These are phyloP conservation scores for Acanthornis magna DNA, from an alignment of 2,797 vertebrate genomes.

Conservation along the genomic window DNA sequence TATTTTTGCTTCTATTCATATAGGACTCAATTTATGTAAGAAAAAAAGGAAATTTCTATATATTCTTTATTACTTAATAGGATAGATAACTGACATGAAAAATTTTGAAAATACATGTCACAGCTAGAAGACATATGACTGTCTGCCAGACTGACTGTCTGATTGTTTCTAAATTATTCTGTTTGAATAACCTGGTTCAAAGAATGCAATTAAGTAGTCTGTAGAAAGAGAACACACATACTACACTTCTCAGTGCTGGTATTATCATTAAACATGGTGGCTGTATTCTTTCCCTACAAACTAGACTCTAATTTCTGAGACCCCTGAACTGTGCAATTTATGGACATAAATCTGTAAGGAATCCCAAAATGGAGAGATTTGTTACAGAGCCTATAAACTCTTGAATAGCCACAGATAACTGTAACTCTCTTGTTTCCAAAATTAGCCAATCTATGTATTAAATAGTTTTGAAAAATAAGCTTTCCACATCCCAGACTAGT, in stretches of 20 bases:
- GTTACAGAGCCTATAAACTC: background rate
- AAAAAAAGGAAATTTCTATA: background rate
- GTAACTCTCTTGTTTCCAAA: background rate
- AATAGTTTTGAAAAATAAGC: background rate
- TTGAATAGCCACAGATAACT: background rate
- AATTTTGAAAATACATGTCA: background rate
- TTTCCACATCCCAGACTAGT: background rate
- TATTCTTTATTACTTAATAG: background rate
- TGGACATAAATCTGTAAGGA: background rate
- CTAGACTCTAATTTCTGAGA: background rate
- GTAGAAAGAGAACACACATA: background rate
- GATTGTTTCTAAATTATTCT: background rate
- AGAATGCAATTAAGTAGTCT: background rate
- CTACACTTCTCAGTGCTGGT: background rate
- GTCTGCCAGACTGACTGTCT: background rate
- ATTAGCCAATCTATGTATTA: rapidly evolving
- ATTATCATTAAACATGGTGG: background rate
- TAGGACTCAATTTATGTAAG: background rate
- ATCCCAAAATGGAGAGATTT: background rate
- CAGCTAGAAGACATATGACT: background rate
- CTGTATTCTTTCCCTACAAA: background rate
- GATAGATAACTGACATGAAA: background rate
- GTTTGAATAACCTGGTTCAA: background rate
- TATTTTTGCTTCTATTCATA: background rate
- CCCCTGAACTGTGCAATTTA: background rate